These are phyloP conservation scores for Drosophila nannoptera DNA, from an alignment of 1,140 invertebrate genomes.

Conservation along the genomic window DNA sequence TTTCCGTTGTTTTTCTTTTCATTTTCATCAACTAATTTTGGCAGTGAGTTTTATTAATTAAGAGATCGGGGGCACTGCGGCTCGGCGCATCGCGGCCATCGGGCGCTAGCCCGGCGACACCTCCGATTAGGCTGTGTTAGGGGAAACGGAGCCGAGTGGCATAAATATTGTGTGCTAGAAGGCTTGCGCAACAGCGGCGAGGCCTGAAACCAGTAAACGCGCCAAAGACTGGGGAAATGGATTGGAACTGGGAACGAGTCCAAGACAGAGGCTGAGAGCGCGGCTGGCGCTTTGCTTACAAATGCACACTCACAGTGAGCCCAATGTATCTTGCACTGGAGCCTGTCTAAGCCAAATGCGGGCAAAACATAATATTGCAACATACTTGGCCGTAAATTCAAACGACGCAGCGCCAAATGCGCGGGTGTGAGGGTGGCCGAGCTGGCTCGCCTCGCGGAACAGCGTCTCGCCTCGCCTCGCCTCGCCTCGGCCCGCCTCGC, in stretches of 20 bases:
- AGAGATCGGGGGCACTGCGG: no score
- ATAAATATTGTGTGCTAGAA: conserved; percentile 73
- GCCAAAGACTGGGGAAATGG: neutral
- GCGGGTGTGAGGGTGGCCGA: conserved; percentile 69
- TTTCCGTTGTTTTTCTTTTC: no score
- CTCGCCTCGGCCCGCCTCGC: conserved; percentile 38
- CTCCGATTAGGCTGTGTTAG: conserved; percentile 38
- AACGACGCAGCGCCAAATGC: conserved; percentile 55
- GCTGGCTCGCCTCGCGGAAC: conserved; percentile 29
- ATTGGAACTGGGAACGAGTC: conserved; percentile 28
- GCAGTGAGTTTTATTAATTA: no score
- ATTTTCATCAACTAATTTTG: no score
- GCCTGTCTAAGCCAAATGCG: conserved; percentile 74
- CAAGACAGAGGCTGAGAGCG: conserved; percentile 14
- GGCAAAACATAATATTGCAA: conserved; percentile 74
- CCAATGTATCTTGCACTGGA: conserved; percentile 37
- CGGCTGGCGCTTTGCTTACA: conserved; percentile 43
- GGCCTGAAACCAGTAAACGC: conserved; percentile 39
- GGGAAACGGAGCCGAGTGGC: conserved; percentile 75
- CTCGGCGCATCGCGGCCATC: no score
- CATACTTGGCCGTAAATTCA: conserved; percentile 64
- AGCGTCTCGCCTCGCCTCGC: conserved; percentile 25
- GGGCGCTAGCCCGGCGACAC: neutral
- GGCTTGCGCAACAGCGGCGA: conserved; percentile 66
- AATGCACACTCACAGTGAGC: conserved; percentile 34